Evolutionary conservation across 2,888 invertebrate genomes (phyloP), one percentile per base, ranked within the genome.

Genomic region (Drosophila subsilvestris): DNA sequence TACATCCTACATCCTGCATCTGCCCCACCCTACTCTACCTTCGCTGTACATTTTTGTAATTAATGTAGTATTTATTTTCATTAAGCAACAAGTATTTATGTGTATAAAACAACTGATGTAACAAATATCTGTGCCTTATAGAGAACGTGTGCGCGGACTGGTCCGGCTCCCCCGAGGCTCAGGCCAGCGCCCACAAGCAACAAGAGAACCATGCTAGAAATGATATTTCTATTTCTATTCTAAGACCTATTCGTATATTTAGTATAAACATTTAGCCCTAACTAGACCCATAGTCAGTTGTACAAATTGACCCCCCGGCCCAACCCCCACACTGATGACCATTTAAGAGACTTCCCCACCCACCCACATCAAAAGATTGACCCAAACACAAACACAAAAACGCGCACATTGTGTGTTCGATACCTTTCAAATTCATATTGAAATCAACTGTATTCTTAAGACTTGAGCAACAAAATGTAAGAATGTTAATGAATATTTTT

Each of bases 391-490:
- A 75, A 47, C 60, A 48, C 73, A 50, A 75, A 75, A 86, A 74
- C 82, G 83, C 74, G 81, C 83, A 83, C 83, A 83, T 83, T 83
- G 83, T 76, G 87, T 72, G 88, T 80, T 76, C 25, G 47, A 70
- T 67, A 80, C 76, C 85, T 71, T 80, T 66, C 55, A 80, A 83
- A 83, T 88, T 88, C 82, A 86, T 86, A 86, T 86, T 86, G 88
- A 86, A 86, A 83, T 79, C 87, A 86, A 87, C 80, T 90, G 80
- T 90, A 90, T 79, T 78, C 63, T 74, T 90, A 90, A 89, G 88
- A 90, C 90, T 90, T 89, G 76, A 88, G 88, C 70, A 87, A 86
- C n/a, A n/a, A 73, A 80, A 75, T 79, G 82, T 86, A 86, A 88
- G 80, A 86, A 88, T 86, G 86, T 82, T 86, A 74, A 78, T 75